phyloP scores from a whole-genome alignment of 1,140 invertebrate species.

The Sminthurinus signatus region DNA sequence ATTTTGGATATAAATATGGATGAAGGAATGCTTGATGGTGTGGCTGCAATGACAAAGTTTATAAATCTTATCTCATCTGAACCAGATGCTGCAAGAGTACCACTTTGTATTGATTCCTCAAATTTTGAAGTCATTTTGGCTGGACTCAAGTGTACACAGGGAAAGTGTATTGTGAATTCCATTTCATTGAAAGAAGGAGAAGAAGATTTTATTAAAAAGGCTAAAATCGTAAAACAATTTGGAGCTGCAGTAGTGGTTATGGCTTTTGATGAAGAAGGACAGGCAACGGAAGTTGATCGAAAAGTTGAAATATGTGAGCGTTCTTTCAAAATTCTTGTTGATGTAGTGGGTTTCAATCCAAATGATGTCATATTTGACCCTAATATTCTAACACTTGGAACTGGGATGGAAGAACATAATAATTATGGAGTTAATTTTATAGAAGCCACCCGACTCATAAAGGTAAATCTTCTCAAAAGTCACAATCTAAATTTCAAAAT shows the following conservation, averaged over 20 bases:
- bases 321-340: conserved; percentile 51
- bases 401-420: conserved; percentile 59
- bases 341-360: conserved; percentile 54
- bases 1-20: conserved; percentile 61
- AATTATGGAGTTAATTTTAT: conserved; percentile 55
- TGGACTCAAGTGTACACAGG: conserved; percentile 55
- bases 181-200: conserved; percentile 55
- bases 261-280: conserved; percentile 55
- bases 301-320: conserved; percentile 56
- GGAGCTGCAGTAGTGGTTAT: conserved; percentile 58
- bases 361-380: conserved; percentile 62
- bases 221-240: conserved; percentile 47
- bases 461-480: conserved; percentile 47
- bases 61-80: conserved; percentile 55
- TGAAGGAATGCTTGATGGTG: conserved; percentile 58
- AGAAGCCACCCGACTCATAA: conserved; percentile 52
- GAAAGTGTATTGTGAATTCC: conserved; percentile 59
- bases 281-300: conserved; percentile 51
- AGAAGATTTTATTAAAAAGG: conserved; percentile 52
- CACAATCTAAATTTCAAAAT: too few species aligned
- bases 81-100: conserved; percentile 54
- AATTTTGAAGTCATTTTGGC: conserved; percentile 54
- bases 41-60: conserved; percentile 54
- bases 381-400: conserved; percentile 59
- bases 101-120: conserved; percentile 57